Evolutionary conservation across 2,113 vertebrate genomes (phyloP), one percentile per base, ranked within the genome.

Genomic region (Dicentrarchus labrax): DNA sequence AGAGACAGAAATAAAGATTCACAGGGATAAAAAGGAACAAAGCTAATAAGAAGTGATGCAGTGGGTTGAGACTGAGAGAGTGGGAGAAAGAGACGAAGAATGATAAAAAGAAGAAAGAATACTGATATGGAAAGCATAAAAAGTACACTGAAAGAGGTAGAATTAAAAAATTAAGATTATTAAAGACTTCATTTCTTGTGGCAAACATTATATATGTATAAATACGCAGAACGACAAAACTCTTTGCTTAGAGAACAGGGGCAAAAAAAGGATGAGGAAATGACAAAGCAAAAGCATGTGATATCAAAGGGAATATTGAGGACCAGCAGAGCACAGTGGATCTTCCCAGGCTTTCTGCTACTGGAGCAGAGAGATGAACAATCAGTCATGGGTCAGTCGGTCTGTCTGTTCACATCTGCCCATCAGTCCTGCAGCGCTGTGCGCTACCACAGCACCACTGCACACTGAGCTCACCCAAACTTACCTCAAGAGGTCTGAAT

Each of bases 361-460:
- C 13, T 78, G 88, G 84, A 92, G 82, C 86, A 81, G 80, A 87
- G 78, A 91, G 88, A 94, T 90, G 88, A 91, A 86, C 82, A 90
- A 91, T 92, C 83, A 86, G 73, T 90, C 84, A 90, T 61, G 91
- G 91, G 91, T 94, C 93, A 92, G 84, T 83, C 79, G 66, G 36
- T 84, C 87, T 86, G 91, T 91, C 89, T 86, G 69, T 78, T 93
- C 88, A 79, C 75, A 93, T 92, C 88, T 88, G 83, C 71, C 75
- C 81, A 80, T 78, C 80, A 0, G 82, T 80, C 77, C 72, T 80
- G 89, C 77, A 73, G 83, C 39, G 64, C 60, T 56, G 73, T 82
- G 87, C 41, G 13, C 77, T 57, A 53, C 47, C 82, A 68, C 61
- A 72, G 72, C 83, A 82, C 41, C 82, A 30, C 72, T 45, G 72